A percentile compares a stretch with the other conserved stretches of the same genome.
Conservation (phyloP, 1,140 invertebrate species). For the Pseudomyrmex pallidus region DNA sequence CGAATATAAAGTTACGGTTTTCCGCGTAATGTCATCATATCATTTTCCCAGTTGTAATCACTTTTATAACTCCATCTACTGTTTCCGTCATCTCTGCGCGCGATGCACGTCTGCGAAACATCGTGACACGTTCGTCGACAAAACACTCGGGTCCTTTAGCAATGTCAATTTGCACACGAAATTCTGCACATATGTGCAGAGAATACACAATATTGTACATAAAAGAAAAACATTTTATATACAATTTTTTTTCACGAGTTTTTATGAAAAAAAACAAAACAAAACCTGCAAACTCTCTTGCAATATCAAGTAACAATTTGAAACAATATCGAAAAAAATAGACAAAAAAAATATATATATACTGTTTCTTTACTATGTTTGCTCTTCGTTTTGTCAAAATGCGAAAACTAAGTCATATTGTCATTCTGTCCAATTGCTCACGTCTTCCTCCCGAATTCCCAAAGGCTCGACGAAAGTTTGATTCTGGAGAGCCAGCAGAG, state of each 20-base stretch:
- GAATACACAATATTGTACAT: background rate
- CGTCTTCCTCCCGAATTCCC: slow-evolving; percentile 56
- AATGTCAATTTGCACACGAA: slow-evolving; percentile 30
- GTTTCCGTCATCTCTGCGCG: background rate
- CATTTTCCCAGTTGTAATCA: slow-evolving; percentile 7
- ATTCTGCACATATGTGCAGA: background rate
- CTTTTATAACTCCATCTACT: slow-evolving; percentile 8
- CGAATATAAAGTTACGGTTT: slow-evolving; percentile 24
- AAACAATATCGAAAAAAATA: too few species aligned
- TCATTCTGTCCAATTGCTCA: background rate
- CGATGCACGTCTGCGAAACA: background rate
- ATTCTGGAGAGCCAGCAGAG: slow-evolving; percentile 71
- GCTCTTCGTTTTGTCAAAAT: background rate
- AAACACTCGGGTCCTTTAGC: slow-evolving; percentile 11
- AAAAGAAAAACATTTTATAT: slow-evolving; percentile 1
- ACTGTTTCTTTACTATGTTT: slow-evolving; percentile 11
- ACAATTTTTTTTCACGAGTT: background rate
- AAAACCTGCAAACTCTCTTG: too few species aligned
- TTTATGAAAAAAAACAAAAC: background rate
- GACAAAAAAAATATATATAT: too few species aligned
- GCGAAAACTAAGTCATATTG: background rate
- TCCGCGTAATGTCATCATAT: slow-evolving; percentile 16
- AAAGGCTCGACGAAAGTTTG: slow-evolving; percentile 87
- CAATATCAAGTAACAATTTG: too few species aligned
- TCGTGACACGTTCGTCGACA: background rate